phyloP scores from a whole-genome alignment of 2,113 vertebrate species.

The Eira barbara region DNA sequence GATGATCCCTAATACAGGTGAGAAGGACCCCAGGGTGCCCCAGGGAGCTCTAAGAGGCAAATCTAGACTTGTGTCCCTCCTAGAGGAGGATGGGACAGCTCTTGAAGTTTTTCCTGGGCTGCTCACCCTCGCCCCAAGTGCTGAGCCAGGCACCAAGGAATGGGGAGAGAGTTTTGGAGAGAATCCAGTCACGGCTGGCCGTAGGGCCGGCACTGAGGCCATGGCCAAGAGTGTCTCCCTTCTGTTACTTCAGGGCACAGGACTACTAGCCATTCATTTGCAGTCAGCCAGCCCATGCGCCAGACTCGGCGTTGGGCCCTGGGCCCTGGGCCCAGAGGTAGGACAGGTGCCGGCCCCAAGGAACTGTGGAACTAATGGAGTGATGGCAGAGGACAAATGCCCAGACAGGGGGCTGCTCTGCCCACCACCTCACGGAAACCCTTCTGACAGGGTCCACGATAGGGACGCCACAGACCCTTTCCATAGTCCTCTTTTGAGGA shows the following conservation, averaged over 20 bases:
- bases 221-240: not conserved
- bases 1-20: conserved; percentile 96
- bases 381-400: not conserved
- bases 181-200: not conserved
- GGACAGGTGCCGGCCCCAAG: not conserved
- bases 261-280: not conserved
- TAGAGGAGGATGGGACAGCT: not conserved
- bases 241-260: not conserved
- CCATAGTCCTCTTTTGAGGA: not conserved
- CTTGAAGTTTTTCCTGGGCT: too few species aligned
- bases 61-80: not conserved
- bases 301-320: accelerated
- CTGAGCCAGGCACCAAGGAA: not conserved
- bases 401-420: not conserved
- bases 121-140: not conserved
- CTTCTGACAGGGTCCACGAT: not conserved
- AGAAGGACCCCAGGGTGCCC: not conserved
- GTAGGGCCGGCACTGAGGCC: not conserved
- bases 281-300: not conserved
- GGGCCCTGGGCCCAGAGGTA: not conserved
- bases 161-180: not conserved
- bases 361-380: not conserved
- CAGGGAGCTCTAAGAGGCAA: not conserved
- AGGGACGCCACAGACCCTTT: not conserved
- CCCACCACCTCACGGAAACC: not conserved